A percentile compares a stretch with the other conserved stretches of the same genome.
Evolutionary conservation across 2,113 vertebrate genomes (phyloP).

Genomic region (Spilogale gracilis): DNA sequence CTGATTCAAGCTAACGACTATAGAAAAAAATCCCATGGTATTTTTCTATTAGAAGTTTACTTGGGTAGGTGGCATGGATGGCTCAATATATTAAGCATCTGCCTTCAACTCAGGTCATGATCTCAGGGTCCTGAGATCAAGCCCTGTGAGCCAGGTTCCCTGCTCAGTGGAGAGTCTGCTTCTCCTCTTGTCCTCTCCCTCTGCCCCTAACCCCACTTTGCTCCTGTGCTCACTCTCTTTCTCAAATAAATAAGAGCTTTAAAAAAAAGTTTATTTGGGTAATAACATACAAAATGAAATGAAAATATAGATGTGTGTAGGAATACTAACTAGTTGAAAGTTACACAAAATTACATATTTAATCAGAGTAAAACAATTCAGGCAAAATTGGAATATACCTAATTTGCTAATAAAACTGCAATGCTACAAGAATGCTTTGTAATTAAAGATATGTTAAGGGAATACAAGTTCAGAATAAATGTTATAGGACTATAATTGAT

Average conservation of each 20-base stretch:
- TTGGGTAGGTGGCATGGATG: not conserved
- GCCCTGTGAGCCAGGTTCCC: too few species aligned
- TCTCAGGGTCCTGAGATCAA: not conserved
- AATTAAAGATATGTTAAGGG: constrained; percentile 45
- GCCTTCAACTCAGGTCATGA: not conserved
- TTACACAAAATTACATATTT: constrained; percentile 56
- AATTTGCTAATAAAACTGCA: constrained; percentile 52
- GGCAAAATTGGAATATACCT: constrained; percentile 10
- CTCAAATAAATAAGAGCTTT: not conserved
- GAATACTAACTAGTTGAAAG: constrained; percentile 10
- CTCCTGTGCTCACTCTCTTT: not conserved
- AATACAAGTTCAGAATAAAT: constrained; percentile 56
- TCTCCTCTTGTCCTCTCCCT: not conserved
- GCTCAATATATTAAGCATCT: not conserved
- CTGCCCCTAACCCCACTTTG: not conserved
- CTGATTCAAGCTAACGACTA: constrained; percentile 60
- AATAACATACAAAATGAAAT: constrained; percentile 36
- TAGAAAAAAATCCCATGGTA: not conserved
- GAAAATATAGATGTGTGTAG: constrained; percentile 23
- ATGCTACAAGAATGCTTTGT: constrained; percentile 27
- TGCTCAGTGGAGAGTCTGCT: not conserved
- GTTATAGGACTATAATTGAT: constrained; percentile 36
- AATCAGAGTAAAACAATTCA: constrained; percentile 1
- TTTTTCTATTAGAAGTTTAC: constrained; percentile 58
- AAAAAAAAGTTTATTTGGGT: not conserved